These are phyloP conservation scores for Pagrus major DNA, from an alignment of 2,113 vertebrate genomes.

Conservation along the genomic window DNA sequence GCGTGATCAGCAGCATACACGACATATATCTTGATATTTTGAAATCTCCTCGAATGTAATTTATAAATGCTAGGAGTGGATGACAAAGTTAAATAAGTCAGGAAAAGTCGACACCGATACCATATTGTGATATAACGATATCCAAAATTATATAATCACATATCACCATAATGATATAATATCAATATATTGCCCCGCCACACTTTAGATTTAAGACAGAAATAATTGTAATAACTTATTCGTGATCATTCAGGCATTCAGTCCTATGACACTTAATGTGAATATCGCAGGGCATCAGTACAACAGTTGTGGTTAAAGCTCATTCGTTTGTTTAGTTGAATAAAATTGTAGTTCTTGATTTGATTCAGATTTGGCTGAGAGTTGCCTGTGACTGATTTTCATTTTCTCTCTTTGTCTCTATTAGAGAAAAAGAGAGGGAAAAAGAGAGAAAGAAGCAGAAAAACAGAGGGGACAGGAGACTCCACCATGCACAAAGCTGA, in stretches of 20 bases:
- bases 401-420: not conserved
- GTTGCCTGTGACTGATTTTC: not conserved
- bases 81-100: too few species aligned
- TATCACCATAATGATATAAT: too few species aligned
- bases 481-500: conserved; percentile 26
- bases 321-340: not conserved
- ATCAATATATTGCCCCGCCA: too few species aligned
- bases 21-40: too few species aligned
- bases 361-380: not conserved
- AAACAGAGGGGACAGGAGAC: conserved; percentile 8
- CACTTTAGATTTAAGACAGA: not conserved
- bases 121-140: too few species aligned
- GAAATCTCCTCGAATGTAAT: too few species aligned
- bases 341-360: not conserved
- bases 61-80: too few species aligned
- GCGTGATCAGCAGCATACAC: too few species aligned
- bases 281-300: not conserved
- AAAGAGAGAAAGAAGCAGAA: not conserved
- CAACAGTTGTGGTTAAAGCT: not conserved
- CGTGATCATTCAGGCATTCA: not conserved
- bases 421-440: not conserved
- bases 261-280: not conserved
- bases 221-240: not conserved
- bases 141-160: too few species aligned
- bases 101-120: too few species aligned